phyloP scores from a whole-genome alignment of 2,797 vertebrate genomes.

The Coregonus suidteri region DNA sequence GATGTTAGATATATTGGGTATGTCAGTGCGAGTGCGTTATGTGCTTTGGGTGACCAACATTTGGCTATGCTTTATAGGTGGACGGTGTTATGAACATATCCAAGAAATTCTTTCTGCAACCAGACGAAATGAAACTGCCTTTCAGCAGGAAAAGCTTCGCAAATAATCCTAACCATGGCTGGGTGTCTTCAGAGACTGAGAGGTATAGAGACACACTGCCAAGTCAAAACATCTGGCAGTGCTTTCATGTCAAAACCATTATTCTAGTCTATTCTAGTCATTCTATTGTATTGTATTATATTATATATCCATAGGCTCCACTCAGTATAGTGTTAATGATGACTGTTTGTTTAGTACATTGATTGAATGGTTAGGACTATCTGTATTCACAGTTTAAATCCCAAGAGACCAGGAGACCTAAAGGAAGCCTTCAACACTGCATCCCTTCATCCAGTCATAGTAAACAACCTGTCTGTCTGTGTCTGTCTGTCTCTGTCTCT shows the following conservation, averaged over 20 bases:
- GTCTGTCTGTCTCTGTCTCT: not conserved
- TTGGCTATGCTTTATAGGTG: constrained; percentile 53
- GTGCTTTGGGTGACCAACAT: not conserved
- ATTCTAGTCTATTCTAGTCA: too few relatives aligned
- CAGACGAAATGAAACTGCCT: constrained; percentile 63
- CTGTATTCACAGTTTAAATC: constrained; percentile 66
- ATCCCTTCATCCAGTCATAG: constrained; percentile 56
- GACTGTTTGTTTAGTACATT: not conserved
- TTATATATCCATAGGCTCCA: too few relatives aligned
- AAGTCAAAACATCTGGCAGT: too few relatives aligned
- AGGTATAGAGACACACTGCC: constrained; percentile 43
- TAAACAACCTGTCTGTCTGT: constrained; percentile 49
- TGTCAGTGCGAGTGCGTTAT: not conserved
- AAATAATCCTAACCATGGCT: constrained; percentile 64
- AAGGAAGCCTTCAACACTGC: constrained; percentile 74
- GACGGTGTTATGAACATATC: constrained; percentile 58
- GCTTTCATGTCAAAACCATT: too few relatives aligned
- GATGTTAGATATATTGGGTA: not conserved
- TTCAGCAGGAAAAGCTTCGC: constrained; percentile 53
- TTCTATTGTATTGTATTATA: too few relatives aligned
- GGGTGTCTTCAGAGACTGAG: constrained; percentile 67
- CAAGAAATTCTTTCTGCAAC: constrained; percentile 71
- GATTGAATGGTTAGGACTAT: not conserved
- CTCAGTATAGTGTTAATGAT: not conserved
- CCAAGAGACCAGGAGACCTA: constrained; percentile 66